phyloP scores from a whole-genome alignment of 2,797 vertebrate species.

The Australoheros facetus region DNA sequence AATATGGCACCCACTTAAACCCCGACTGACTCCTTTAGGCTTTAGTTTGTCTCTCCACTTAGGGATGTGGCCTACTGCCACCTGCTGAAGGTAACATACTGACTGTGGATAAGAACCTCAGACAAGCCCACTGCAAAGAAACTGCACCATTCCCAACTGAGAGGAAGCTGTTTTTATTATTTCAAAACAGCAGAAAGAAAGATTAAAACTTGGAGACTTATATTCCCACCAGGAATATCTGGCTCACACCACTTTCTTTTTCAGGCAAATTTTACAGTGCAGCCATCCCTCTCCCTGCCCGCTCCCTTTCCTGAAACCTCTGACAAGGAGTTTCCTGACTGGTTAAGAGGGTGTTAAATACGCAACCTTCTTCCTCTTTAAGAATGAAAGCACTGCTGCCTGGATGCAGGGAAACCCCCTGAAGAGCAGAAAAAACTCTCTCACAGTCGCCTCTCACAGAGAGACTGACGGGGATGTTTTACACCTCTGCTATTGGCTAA shows the following conservation, averaged over 20 bases:
- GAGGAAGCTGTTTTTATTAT: neutral
- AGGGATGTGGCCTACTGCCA: neutral
- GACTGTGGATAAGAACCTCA: no score
- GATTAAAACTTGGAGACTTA: neutral
- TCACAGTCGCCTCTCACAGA: neutral
- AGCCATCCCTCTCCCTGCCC: no score
- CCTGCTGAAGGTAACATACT: no score
- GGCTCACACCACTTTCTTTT: fast-evolving
- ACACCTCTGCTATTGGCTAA: neutral
- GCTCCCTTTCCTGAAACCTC: no score
- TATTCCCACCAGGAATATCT: neutral
- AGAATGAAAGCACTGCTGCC: neutral
- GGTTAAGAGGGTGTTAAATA: fast-evolving
- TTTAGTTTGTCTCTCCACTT: neutral
- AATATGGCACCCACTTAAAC: neutral
- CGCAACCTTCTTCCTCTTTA: neutral
- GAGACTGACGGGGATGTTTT: neutral
- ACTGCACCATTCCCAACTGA: neutral
- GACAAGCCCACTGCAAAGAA: neutral
- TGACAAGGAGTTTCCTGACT: neutral
- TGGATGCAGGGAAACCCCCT: neutral
- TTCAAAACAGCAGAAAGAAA: neutral
- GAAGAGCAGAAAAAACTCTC: neutral
- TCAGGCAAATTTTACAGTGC: neutral
- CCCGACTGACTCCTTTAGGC: no score